phyloP scores from a whole-genome alignment of 37 sponge, comb jelly and placozoan species.

The Geodia barretti region DNA sequence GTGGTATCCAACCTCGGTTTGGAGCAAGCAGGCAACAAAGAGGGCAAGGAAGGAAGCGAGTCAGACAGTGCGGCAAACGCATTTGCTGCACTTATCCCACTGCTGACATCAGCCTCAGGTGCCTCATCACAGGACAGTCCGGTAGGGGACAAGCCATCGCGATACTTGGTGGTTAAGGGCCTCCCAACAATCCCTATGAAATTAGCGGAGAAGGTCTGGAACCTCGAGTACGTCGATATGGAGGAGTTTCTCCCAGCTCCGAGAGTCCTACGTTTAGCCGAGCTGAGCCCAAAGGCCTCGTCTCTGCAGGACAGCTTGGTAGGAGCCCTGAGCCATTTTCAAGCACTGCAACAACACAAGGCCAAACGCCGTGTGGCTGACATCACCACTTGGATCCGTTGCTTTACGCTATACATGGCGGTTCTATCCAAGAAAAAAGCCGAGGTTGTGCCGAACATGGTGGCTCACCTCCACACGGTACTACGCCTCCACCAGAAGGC shows the following conservation, averaged over 20 bases:
- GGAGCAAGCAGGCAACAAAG: too few relatives aligned
- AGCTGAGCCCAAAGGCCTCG: neutral
- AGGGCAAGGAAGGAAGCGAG: too few relatives aligned
- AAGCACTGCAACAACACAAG: neutral
- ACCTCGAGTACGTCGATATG: conserved; percentile 8
- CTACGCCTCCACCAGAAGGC: neutral
- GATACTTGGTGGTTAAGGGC: neutral
- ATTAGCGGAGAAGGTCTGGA: conserved; percentile 1
- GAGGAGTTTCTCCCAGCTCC: conserved; percentile 5
- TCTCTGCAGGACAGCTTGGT: neutral
- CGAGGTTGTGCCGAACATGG: conserved; percentile 3
- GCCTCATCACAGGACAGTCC: neutral
- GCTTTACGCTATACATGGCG: conserved; percentile 7
- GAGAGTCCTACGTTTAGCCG: neutral
- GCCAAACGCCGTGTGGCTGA: neutral
- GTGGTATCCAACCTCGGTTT: too few relatives aligned
- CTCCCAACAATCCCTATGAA: neutral
- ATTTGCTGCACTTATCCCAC: neutral
- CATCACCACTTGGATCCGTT: conserved; percentile 4
- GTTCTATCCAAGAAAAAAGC: neutral
- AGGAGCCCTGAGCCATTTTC: neutral
- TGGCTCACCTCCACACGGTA: conserved; percentile 10
- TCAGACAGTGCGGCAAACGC: too few relatives aligned
- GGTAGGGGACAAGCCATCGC: neutral
- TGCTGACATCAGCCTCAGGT: neutral